Percentiles rank a stretch among this genome's conserved stretches.
Conservation (phyloP, 2,888 invertebrate genomes). For the Pteria penguin region DNA sequence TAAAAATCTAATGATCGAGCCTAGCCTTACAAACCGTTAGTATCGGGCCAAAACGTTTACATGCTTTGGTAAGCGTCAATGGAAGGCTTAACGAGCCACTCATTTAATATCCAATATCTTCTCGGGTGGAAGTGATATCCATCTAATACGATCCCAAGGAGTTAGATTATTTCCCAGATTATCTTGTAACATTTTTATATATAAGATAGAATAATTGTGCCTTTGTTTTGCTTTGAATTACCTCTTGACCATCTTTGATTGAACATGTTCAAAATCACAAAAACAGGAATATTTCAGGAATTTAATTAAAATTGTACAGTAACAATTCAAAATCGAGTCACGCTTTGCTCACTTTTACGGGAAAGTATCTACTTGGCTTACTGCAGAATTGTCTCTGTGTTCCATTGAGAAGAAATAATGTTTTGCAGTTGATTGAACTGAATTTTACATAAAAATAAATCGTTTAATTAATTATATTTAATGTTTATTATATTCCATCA, state of each 20-base stretch:
- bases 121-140: slow-evolving; percentile 20
- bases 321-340: no score
- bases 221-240: not conserved
- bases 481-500: no score
- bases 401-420: no score
- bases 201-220: not conserved
- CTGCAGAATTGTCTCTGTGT: no score
- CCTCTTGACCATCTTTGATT: not conserved
- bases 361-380: no score
- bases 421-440: no score
- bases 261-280: no score
- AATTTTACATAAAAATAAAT: no score
- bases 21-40: not conserved
- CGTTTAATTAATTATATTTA: no score
- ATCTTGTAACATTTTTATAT: not conserved
- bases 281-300: no score
- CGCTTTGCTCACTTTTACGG: no score
- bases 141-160: slow-evolving; percentile 17
- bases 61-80: slow-evolving; percentile 8
- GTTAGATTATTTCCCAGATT: slow-evolving; percentile 6
- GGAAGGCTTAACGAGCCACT: not conserved
- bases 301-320: no score
- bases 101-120: not conserved
- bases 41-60: slow-evolving; percentile 17
- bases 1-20: slow-evolving; percentile 18